phyloP scores from a whole-genome alignment of 2,888 invertebrate species.

The Folsomia candida region DNA sequence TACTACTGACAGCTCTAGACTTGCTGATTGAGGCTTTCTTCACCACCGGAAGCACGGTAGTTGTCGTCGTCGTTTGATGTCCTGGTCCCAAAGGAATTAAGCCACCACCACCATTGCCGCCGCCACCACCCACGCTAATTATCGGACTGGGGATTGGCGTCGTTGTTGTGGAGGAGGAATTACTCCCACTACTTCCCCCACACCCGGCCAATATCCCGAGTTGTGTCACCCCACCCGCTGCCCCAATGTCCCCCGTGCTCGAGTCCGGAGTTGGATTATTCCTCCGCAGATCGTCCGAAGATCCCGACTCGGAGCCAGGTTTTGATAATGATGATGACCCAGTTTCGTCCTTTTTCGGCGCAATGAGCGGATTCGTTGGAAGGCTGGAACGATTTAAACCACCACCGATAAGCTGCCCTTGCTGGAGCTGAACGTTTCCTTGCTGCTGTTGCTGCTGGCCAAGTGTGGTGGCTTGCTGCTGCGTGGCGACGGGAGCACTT shows the following conservation, averaged over 20 bases:
- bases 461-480: slow-evolving; percentile 31
- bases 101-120: too few species aligned
- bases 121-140: slow-evolving; percentile 43
- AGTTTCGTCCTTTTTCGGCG: slow-evolving; percentile 44
- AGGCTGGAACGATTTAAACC: too few species aligned
- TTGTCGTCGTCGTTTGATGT: slow-evolving; percentile 31
- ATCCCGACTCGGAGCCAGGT: slow-evolving; percentile 36
- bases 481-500: slow-evolving; percentile 37
- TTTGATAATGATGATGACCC: too few species aligned
- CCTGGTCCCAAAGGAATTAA: too few species aligned
- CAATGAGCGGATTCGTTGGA: slow-evolving; percentile 36
- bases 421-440: slow-evolving; percentile 20
- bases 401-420: slow-evolving; percentile 17
- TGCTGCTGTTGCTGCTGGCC: slow-evolving; percentile 11
- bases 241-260: slow-evolving; percentile 49
- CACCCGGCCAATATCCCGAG: slow-evolving; percentile 42
- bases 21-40: slow-evolving; percentile 44
- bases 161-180: slow-evolving; percentile 21
- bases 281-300: slow-evolving; percentile 48
- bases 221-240: too few species aligned
- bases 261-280: slow-evolving; percentile 50
- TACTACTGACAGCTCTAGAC: slow-evolving; percentile 47
- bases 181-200: too few species aligned
- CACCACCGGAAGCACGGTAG: slow-evolving; percentile 28
- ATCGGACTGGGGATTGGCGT: slow-evolving; percentile 37